phyloP scores from a whole-genome alignment of 1,140 invertebrate species.

The Brachionus calyciflorus region DNA sequence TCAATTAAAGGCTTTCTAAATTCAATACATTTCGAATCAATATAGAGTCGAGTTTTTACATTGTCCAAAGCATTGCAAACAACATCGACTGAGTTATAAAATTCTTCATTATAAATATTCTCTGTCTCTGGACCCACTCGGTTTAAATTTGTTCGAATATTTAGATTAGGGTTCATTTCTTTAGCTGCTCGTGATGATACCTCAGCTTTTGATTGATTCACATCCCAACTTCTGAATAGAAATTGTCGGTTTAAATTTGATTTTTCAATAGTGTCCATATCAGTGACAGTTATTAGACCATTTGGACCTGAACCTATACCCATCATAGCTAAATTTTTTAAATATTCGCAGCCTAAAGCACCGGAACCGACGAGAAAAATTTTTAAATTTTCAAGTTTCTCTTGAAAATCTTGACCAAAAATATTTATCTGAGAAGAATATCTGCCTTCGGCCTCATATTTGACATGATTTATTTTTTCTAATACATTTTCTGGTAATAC shows the following conservation, averaged over 20 bases:
- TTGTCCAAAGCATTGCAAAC: slow-evolving; percentile 97
- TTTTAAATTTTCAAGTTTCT: slow-evolving; percentile 71
- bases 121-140: slow-evolving; percentile 92
- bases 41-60: slow-evolving; percentile 89
- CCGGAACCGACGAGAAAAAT: slow-evolving; percentile 87
- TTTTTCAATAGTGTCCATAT: slow-evolving; percentile 99
- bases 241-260: slow-evolving; percentile 98
- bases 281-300: slow-evolving; percentile 76
- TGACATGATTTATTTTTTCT: slow-evolving; percentile 45
- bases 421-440: slow-evolving; percentile 90
- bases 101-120: slow-evolving; percentile 84
- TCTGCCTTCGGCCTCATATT: slow-evolving; percentile 55
- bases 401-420: slow-evolving; percentile 85
- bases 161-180: slow-evolving; percentile 84
- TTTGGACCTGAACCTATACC: slow-evolving; percentile 73
- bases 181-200: slow-evolving; percentile 74
- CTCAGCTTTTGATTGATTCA: slow-evolving; percentile 80
- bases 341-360: slow-evolving; percentile 95
- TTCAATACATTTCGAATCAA: slow-evolving; percentile 95
- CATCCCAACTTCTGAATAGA: slow-evolving; percentile 87
- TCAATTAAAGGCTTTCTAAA: slow-evolving; percentile 92
- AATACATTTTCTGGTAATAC: slow-evolving; percentile 72
- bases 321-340: slow-evolving; percentile 99
- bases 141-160: slow-evolving; percentile 84
- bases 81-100: slow-evolving; percentile 87